Percentiles rank a stretch among this genome's conserved stretches.
Evolutionary conservation across 1,140 invertebrate genomes (phyloP).

Genomic region (Drosophila simulans): DNA sequence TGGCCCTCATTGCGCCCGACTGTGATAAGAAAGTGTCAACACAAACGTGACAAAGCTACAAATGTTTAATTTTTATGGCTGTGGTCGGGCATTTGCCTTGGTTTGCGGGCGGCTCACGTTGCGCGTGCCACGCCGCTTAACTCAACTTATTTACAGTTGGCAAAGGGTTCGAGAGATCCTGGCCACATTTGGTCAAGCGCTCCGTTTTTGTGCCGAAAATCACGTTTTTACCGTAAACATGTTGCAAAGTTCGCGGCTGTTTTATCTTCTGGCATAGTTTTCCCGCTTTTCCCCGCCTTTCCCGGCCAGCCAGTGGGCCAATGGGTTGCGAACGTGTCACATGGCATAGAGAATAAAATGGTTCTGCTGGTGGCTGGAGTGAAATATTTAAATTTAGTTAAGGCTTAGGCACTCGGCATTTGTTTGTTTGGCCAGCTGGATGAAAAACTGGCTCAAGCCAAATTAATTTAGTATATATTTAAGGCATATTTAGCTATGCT

Average conservation of each 20-base stretch:
- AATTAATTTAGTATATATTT: constrained; percentile 13
- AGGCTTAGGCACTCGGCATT: constrained; percentile 16
- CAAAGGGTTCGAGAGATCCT: constrained; percentile 58
- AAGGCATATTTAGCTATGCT: constrained; percentile 7
- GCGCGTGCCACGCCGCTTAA: constrained; percentile 62
- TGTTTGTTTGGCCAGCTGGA: constrained; percentile 14
- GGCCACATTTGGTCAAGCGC: constrained; percentile 74
- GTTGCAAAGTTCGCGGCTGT: constrained; percentile 78
- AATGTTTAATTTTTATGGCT: constrained; percentile 83
- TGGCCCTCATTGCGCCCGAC: constrained; percentile 45
- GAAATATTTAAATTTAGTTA: constrained; percentile 73
- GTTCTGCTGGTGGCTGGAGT: constrained; percentile 4
- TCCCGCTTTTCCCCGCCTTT: constrained; percentile 5
- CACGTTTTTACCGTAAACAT: constrained; percentile 83
- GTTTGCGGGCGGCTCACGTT: constrained; percentile 1
- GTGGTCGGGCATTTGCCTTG: constrained; percentile 23
- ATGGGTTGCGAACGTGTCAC: constrained; percentile 66
- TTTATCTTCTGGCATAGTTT: constrained; percentile 75
- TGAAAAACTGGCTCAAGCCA: constrained; percentile 7
- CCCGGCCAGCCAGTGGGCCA: constrained; percentile 33
- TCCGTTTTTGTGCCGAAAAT: constrained; percentile 74
- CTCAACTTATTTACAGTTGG: constrained; percentile 79
- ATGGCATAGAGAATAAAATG: constrained; percentile 15
- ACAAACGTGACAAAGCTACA: constrained; percentile 83
- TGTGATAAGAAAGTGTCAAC: constrained; percentile 83